Conservation (phyloP, 2,113 vertebrate species). For the Lagopus leucura region DNA sequence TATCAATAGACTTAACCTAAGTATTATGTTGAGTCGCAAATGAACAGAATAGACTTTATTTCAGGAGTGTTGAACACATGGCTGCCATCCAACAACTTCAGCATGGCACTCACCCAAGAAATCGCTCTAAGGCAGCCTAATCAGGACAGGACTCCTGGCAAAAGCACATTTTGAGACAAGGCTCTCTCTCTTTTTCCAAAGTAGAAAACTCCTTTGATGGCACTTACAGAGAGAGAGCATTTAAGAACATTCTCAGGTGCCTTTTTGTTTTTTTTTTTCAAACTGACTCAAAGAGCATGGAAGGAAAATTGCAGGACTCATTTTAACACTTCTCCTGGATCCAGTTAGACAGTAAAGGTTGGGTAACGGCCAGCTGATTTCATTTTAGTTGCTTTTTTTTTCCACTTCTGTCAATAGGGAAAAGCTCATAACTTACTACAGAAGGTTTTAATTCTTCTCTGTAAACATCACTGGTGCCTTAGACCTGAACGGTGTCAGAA, state of each 20-base stretch:
- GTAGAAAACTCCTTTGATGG: conserved; percentile 32
- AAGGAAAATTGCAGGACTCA: neutral
- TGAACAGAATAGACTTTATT: conserved; percentile 57
- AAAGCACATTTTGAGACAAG: conserved; percentile 29
- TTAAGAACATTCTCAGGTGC: conserved; percentile 41
- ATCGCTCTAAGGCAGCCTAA: conserved; percentile 39
- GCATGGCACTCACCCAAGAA: conserved; percentile 44
- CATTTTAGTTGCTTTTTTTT: conserved; percentile 32
- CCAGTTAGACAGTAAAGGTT: neutral
- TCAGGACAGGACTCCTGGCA: conserved; percentile 46
- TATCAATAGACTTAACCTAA: conserved; percentile 39
- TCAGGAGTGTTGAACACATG: conserved; percentile 43
- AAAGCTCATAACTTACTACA: neutral
- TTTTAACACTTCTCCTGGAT: conserved; percentile 33
- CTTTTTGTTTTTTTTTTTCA: neutral
- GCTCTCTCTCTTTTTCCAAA: conserved; percentile 46
- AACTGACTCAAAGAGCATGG: neutral
- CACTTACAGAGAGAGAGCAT: neutral
- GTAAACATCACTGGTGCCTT: neutral
- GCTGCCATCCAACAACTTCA: conserved; percentile 48
- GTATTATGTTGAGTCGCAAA: conserved; percentile 46
- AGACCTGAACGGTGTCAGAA: neutral
- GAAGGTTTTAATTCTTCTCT: conserved; percentile 27
- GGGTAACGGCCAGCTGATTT: conserved; percentile 55
- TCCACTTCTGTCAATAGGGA: conserved; percentile 9